Percentiles rank a stretch among this genome's conserved stretches.
These are phyloP conservation scores for Pseudotriccus pelzelni DNA, from an alignment of 2,797 vertebrate species.

Conservation along the genomic window DNA sequence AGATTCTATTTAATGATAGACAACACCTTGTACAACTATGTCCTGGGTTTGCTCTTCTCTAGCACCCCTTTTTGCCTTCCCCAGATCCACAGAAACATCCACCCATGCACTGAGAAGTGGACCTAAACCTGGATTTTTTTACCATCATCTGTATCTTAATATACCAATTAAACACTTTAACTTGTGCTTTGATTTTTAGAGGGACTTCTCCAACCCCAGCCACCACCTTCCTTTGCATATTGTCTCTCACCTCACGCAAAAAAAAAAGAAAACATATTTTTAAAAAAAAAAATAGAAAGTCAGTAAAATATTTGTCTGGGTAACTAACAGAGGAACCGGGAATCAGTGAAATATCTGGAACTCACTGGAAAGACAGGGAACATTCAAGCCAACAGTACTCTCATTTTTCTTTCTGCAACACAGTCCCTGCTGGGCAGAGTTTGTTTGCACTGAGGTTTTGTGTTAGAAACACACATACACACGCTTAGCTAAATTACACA, in stretches of 20 bases:
- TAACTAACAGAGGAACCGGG: background rate
- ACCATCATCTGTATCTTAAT: background rate
- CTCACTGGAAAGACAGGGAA: background rate
- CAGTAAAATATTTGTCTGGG: background rate
- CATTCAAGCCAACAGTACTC: background rate
- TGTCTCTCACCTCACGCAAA: background rate
- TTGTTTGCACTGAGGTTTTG: constrained; percentile 38
- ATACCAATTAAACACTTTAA: background rate
- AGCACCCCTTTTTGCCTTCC: background rate
- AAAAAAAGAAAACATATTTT: background rate
- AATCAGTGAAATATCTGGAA: background rate
- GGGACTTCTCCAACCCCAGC: background rate
- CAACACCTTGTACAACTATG: background rate
- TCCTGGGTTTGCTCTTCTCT: background rate
- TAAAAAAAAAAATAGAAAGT: background rate
- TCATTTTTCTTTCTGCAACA: background rate
- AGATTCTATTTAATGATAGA: background rate
- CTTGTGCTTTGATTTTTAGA: background rate
- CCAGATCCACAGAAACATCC: background rate
- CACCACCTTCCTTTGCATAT: background rate
- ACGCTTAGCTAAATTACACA: background rate
- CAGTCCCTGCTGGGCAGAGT: background rate
- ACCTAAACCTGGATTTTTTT: background rate
- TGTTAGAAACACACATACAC: background rate
- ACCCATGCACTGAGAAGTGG: background rate